Base-by-base conservation (phyloP, 1,140 invertebrate species). In the Trichogramma pretiosum region DNA sequence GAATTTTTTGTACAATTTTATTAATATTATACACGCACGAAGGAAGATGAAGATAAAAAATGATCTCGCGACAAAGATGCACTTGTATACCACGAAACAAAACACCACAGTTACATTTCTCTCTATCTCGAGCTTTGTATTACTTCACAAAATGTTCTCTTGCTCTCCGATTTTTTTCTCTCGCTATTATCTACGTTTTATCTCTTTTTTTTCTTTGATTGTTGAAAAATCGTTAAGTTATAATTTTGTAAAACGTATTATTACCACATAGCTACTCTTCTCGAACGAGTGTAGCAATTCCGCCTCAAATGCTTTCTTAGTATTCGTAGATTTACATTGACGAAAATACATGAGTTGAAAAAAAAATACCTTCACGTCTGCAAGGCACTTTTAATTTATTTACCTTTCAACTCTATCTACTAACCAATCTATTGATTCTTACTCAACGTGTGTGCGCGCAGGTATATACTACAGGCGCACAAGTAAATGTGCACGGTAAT, bases 311-410 rank as follows among this genome's bases (percentile, higher is more conserved):
- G 66, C 67, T 70, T 70, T 70, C 58, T 68, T 69, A 71, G 68
- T 68, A 61, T 70, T 70, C 64, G 65, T 65, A 68, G 65, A 53
- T 62, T 70, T 68, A 68, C 51, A 57, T 65, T 50, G 48, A 50
- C 46, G 26, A 58, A 65, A 67, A 68, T 67, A 67, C 64, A 70
- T 68, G 67, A 68, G 65, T 69, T 67, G 30, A 54, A 32, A 53
- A 55, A 55, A 50, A 44, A 46, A 55, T 37, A n/a, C n/a, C n/a
- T n/a, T n/a, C n/a, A n/a, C n/a, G n/a, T 47, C 48, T 47, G 45
- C 47, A 48, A 26, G 34, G 36, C 2, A 17, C 16, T 30, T 42
- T 48, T 34, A 34, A 36, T 43, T 49, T 49, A 45, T 45, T 17
- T 24, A 44, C 23, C 14, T 34, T 13, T n/a, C n/a, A n/a, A n/a